Evolutionary conservation across 2,888 invertebrate species (phyloP), one percentile per base, ranked within the genome.

Genomic region (Electrophaes corylata): DNA sequence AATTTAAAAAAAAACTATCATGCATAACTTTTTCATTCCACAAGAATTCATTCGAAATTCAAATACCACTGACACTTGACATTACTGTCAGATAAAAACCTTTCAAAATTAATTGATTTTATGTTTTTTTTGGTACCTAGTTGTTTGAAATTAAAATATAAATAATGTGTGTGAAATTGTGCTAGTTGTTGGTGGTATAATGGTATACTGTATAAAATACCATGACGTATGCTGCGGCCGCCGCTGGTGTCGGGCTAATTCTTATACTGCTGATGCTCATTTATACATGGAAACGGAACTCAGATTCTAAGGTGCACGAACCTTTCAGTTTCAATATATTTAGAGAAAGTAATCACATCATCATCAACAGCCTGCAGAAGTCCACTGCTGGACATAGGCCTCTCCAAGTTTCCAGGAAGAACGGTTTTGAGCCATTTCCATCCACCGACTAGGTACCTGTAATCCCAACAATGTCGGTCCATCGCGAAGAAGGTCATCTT

Each of bases 211-310:
- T 51, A 55, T 65, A 67, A 64, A 56, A 62, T 64, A 74, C 45
- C 43, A 83, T 85, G 37, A 37, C 37, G 84, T 75, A 78, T 65
- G 61, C 73, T 49, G 65, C 75, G 16, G 63, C 68, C 57, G 74
- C 74, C 52, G 82, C 80, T 57, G 82, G 73, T 39, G 48, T 84
- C 26, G 83, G 80, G 53, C 69, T 84, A 18, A 70, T 64, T 10
- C 53, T 87, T 3, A 51, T 85, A 26, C 31, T 81, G 16, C 58
- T 87, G 48, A 56, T 78, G 1, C 60, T 87, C 19, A 23, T 76
- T 5, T 33, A 81, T 64, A 76, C 72, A 49, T 84, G 83, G 84
- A 81, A 67, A 65, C 81, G 75, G 78, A 79, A 64, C 35, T 29
- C 10, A 5, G 40, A 67, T n/a, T 4, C 11, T 18, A 83, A 83